These are phyloP conservation scores for human DNA, from an alignment of 2,113 vertebrate genomes.

Conservation along the genomic window GRCh38 chr15:79206001-79206500, in stretches of 20 bases:
- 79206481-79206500: too few relatives aligned
- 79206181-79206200: accelerated
- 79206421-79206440: neutral
- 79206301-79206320: neutral
- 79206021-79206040: neutral
- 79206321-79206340: neutral
- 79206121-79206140: neutral
- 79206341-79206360: too few relatives aligned
- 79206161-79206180: accelerated
- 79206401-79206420: neutral
- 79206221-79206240: neutral
- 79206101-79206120: neutral
- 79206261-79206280: neutral
- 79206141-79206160: neutral
- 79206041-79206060: neutral
- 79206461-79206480: neutral
- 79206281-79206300: neutral
- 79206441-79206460: neutral
- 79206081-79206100: neutral
- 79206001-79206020: neutral
- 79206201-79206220: accelerated
- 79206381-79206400: neutral
- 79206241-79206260: too few relatives aligned
- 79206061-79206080: neutral
- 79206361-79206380: neutral